phyloP scores from a whole-genome alignment of 2,888 invertebrate genomes.

The Rhagonycha lutea region DNA sequence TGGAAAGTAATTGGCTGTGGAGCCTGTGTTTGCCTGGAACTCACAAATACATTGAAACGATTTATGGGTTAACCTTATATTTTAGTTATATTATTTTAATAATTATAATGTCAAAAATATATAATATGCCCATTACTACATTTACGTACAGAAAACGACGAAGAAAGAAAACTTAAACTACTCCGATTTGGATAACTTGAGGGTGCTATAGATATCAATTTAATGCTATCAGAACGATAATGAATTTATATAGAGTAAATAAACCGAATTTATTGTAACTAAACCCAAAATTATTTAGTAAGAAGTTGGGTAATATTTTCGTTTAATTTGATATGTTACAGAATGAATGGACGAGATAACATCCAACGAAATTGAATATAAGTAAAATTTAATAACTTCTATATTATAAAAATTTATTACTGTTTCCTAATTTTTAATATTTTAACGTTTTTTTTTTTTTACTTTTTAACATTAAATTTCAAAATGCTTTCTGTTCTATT shows the following conservation, averaged over 20 bases:
- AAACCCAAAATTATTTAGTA: background rate
- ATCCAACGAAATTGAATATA: background rate
- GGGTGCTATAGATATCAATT: background rate
- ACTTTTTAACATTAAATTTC: background rate
- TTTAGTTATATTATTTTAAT: conserved; percentile 27
- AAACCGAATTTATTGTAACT: background rate
- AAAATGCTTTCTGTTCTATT: background rate
- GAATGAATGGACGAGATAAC: background rate
- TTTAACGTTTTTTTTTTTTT: background rate
- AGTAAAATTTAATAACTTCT: background rate
- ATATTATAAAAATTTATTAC: background rate
- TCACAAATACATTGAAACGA: conserved; percentile 28
- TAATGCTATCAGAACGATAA: background rate
- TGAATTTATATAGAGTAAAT: background rate
- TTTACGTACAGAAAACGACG: background rate
- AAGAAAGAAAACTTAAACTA: background rate
- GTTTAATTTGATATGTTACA: background rate
- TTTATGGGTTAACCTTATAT: conserved; percentile 26
- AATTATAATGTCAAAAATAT: conserved; percentile 34
- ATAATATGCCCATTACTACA: conserved; percentile 11
- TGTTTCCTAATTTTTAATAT: background rate
- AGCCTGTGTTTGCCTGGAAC: conserved; percentile 26
- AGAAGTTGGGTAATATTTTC: background rate
- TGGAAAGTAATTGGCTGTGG: conserved; percentile 37
- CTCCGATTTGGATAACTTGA: background rate